A percentile compares a stretch with the other conserved stretches of the same genome.
These are phyloP conservation scores for Dynastes grantii DNA, from an alignment of 2,888 invertebrate species.

Conservation along the genomic window DNA sequence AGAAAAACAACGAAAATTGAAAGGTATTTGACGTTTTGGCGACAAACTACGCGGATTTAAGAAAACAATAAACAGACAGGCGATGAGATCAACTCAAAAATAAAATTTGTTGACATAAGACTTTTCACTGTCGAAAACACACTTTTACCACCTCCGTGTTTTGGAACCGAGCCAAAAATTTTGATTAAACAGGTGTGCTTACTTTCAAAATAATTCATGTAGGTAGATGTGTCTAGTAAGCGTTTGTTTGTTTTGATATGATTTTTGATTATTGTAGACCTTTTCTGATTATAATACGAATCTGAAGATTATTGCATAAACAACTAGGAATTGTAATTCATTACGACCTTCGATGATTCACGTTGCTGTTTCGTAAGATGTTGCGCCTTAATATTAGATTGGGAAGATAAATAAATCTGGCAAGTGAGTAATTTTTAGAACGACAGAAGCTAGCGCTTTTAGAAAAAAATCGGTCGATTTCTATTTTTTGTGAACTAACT, in stretches of 20 bases:
- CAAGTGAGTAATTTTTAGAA: no score
- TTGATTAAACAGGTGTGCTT: constrained; percentile 30
- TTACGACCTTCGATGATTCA: not conserved
- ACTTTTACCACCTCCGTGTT: constrained; percentile 4
- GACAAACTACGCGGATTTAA: constrained; percentile 31
- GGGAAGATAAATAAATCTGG: no score
- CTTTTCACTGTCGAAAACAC: constrained; percentile 21
- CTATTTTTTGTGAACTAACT: no score
- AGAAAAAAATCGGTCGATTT: no score
- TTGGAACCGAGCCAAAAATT: constrained; percentile 25
- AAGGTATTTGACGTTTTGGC: constrained; percentile 17
- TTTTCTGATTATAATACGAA: no score
- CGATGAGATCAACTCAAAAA: constrained; percentile 30
- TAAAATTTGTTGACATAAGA: constrained; percentile 37
- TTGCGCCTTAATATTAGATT: no score
- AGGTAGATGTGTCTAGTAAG: not conserved
- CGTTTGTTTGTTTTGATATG: constrained; percentile 7
- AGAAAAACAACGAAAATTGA: not conserved
- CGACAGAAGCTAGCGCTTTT: no score
- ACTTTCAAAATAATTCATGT: constrained; percentile 18
- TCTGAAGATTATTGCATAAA: no score
- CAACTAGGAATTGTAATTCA: no score
- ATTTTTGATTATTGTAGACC: not conserved
- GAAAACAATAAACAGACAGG: constrained; percentile 30
- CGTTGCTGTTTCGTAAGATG: no score